A percentile compares a stretch with the other conserved stretches of the same genome.
Conservation (phyloP, 2,888 invertebrate genomes). For the Physocephala rufipes region DNA sequence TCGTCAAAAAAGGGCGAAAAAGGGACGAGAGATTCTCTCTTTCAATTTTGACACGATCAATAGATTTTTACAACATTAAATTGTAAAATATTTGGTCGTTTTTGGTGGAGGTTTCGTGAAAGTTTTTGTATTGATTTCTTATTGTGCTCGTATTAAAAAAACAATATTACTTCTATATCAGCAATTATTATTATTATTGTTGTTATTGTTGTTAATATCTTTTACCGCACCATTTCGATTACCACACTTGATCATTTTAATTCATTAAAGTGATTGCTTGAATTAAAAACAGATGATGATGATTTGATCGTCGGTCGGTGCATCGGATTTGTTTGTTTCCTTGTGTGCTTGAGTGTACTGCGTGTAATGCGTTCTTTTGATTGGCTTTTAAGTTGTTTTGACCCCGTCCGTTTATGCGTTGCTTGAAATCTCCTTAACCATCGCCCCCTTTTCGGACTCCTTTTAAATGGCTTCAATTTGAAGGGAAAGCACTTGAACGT, state of each 20-base stretch:
- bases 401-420: not conserved
- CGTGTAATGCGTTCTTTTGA: not conserved
- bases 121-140: conserved; percentile 25
- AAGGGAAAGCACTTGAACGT: too few species aligned
- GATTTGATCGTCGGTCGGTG: conserved; percentile 13
- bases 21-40: too few species aligned
- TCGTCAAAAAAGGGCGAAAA: too few species aligned
- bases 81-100: too few species aligned
- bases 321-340: too few species aligned
- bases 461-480: not conserved
- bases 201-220: conserved; percentile 10
- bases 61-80: too few species aligned
- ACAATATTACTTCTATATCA: not conserved
- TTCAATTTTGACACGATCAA: too few species aligned
- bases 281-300: conserved; percentile 51
- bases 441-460: not conserved
- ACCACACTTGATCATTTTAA: conserved; percentile 20
- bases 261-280: conserved; percentile 38
- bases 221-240: not conserved
- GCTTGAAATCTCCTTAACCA: too few species aligned
- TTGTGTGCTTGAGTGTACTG: conserved; percentile 36
- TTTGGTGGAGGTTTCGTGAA: not conserved
- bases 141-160: conserved; percentile 4
- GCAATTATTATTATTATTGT: conserved; percentile 6
- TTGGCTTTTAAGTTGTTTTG: not conserved